Base-by-base conservation (phyloP, 1,140 invertebrate species). In the Laupala kohalensis region DNA sequence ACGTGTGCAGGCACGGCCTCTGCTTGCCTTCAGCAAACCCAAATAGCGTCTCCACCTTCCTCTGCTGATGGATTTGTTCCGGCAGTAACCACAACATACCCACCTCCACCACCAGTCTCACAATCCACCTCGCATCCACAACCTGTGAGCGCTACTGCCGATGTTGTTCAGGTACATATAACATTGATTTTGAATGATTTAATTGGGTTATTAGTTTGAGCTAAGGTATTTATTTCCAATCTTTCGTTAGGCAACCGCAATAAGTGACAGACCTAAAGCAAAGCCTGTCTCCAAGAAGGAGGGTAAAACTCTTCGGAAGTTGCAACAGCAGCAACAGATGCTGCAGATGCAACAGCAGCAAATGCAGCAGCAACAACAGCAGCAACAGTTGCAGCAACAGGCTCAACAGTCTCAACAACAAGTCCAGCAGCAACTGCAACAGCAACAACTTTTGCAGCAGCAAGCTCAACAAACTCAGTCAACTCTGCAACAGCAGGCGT, bases 241-340 rank as follows among this genome's bases (percentile, higher is more conserved):
- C 23, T 23, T 9, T 66, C 23, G 9, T 15, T 83, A 89, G 80
- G 88, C 86, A 77, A 91, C 90, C 67, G 89, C 90, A 71, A 90
- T 91, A 63, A 90, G 88, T 79, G 90, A 92, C 82, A 83, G 90
- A 74, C 90, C 90, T 30, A 92, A 92, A 83, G 89, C 87, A 0
- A 92, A 92, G 79, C 88, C 89, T 9, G 87, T 88, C 53, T 89
- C 89, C 29, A 92, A 92, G 78, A 91, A 90, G 77, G 89, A 90
- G 76, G 85, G 87, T 23, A 90, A 87, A 79, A 88, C 83, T 76
- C 77, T 80, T 24, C 80, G 83, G 28, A 84, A 84, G 70, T 73
- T 77, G 64, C 27, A 66, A 25, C 77, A 25, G 76, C 77, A 80
- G 9, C 77, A 76, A 72, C 75, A 75, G 37, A 75, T 77, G 71